Base-by-base conservation (phyloP, 1,140 invertebrate genomes). In the Hycleus cichorii region DNA sequence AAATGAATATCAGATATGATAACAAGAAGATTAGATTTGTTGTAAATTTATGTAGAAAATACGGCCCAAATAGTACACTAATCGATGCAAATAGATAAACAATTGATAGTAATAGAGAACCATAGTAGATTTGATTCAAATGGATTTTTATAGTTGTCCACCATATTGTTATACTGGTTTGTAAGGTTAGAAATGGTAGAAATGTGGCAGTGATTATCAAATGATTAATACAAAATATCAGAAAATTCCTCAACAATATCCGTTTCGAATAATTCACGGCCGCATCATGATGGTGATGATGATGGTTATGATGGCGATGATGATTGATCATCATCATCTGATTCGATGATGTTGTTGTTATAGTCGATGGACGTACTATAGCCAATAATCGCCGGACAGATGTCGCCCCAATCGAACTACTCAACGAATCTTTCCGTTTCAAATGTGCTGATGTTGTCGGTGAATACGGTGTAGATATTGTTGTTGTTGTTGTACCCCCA, bases 381-480 rank as follows among this genome's bases (percentile, higher is more conserved):
- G 39, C 77, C 69, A 11, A 83, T 83, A 0, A 84, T 75, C 1
- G 81, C 78, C 83, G 77, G 0, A 88, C 84, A 1, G 84, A 86
- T 0, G 83, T 84, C 0, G 83, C 82, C 0, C 84, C 84, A 6
- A 84, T 81, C 2, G 84, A 85, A 3, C 83, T 86, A 4, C 80
- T 80, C 64, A 83, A 77, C 1, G 84, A 86, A 47, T 86, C 84
- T 2, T 81, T 74, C 48, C 83, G 74, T 11, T 60, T 65, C 11
- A 60, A 75, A 63, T 80, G 64, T 38, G 79, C 60, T 53, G 80
- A 78, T 64, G 76, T 68, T 45, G 80, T 79, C 26, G 83, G 83
- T 7, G 82, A 84, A 49, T 83, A 83, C 0, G 80, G 72, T 9
- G 80, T 74, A 10, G 10, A 39, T 39, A 39, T 39, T 39, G 10